A percentile compares a stretch with the other conserved stretches of the same genome.
Conservation (phyloP, 2,113 vertebrate species). For the Myotis davidii region DNA sequence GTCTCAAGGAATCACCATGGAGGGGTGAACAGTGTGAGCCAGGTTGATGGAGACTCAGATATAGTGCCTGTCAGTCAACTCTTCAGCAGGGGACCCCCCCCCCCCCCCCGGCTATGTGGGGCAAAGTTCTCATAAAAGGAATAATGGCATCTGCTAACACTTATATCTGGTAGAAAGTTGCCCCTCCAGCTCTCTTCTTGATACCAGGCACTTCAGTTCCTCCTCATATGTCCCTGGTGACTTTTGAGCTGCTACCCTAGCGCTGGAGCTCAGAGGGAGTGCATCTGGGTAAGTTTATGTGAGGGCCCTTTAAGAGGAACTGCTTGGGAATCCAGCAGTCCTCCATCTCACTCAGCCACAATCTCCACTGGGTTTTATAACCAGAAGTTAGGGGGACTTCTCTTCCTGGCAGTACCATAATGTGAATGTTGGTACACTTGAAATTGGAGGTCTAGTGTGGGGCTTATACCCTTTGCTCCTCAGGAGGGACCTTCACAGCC, state of each 20-base stretch:
- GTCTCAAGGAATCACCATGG: background rate
- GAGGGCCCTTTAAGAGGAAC: background rate
- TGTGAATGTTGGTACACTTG: too few species aligned
- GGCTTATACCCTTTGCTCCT: background rate
- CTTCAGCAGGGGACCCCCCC: too few species aligned
- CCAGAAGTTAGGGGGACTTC: background rate
- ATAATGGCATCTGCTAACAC: background rate
- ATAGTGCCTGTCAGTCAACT: too few species aligned
- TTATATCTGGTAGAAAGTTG: background rate
- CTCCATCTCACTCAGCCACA: background rate
- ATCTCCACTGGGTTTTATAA: background rate
- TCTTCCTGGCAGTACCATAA: background rate
- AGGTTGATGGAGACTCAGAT: background rate
- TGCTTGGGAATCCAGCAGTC: background rate
- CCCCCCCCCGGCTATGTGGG: background rate
- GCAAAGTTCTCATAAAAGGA: background rate
- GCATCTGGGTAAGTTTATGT: background rate
- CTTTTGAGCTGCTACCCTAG: background rate
- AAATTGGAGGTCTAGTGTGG: background rate
- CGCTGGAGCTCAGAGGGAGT: background rate
- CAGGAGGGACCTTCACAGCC: background rate
- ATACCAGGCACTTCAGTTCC: background rate
- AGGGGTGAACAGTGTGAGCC: background rate
- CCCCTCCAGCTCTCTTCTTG: background rate
- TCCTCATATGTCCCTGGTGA: background rate